A percentile compares a stretch with the other conserved stretches of the same genome.
Conservation (phyloP, 2,797 vertebrate genomes). For the Sebastes reedi region DNA sequence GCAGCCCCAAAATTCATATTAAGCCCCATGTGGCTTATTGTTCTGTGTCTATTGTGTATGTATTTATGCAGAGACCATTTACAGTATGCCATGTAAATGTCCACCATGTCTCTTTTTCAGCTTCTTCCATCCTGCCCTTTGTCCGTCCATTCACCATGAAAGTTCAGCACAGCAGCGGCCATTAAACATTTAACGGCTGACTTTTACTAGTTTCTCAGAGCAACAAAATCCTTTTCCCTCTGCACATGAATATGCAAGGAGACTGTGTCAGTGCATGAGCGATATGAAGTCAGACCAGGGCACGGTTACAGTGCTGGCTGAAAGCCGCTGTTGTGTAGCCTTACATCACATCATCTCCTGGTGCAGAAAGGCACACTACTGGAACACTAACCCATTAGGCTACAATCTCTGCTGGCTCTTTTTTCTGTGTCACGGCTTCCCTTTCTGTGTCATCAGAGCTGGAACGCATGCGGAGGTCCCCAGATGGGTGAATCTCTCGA, state of each 20-base stretch:
- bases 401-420: slow-evolving; percentile 38
- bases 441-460: slow-evolving; percentile 60
- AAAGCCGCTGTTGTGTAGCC: slow-evolving; percentile 61
- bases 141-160: slow-evolving; percentile 25
- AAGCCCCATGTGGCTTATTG: not conserved
- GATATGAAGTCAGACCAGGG: slow-evolving; percentile 42
- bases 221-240: slow-evolving; percentile 69
- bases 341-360: slow-evolving; percentile 70
- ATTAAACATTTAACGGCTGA: slow-evolving; percentile 74
- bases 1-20: not conserved
- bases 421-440: slow-evolving; percentile 61
- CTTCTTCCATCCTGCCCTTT: not conserved
- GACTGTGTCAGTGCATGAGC: slow-evolving; percentile 33
- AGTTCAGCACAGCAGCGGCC: slow-evolving; percentile 51
- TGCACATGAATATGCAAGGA: slow-evolving; percentile 67
- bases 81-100: not conserved
- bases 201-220: slow-evolving; percentile 67
- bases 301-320: slow-evolving; percentile 40
- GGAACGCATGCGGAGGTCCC: slow-evolving; percentile 11
- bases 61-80: not conserved
- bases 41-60: not conserved
- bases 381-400: slow-evolving; percentile 73
- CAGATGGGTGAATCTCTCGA: slow-evolving; percentile 8
- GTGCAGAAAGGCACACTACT: slow-evolving; percentile 61
- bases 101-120: not conserved